These are phyloP conservation scores for Drosophila nikananu DNA, from an alignment of 1,140 invertebrate genomes.

Conservation along the genomic window DNA sequence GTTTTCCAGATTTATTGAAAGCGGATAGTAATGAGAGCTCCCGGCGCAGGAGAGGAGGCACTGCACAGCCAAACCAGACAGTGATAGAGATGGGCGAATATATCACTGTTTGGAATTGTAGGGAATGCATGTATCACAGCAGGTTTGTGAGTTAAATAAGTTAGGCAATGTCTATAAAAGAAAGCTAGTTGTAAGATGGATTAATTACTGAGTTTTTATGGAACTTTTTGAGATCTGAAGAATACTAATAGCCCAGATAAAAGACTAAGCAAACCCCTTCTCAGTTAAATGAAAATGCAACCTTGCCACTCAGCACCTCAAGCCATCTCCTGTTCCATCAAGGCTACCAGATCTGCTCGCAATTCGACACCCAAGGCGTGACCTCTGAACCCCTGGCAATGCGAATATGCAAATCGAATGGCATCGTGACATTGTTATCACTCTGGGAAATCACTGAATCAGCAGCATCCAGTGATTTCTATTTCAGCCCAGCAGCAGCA, in stretches of 20 bases:
- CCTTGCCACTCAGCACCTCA: background rate
- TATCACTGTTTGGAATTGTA: conserved; percentile 26
- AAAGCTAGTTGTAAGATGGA: background rate
- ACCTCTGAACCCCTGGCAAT: conserved; percentile 24
- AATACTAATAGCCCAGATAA: no score
- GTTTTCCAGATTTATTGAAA: conserved; percentile 85
- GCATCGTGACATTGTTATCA: conserved; percentile 65
- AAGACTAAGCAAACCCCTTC: background rate
- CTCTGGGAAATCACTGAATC: conserved; percentile 65
- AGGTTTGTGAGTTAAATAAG: background rate
- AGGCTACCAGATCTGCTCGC: conserved; percentile 18
- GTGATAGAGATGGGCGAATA: conserved; percentile 46
- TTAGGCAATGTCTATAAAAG: background rate
- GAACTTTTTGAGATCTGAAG: no score
- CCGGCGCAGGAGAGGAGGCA: conserved; percentile 23
- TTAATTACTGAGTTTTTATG: background rate
- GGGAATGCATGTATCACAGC: conserved; percentile 12
- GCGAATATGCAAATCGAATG: conserved; percentile 61
- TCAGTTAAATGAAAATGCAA: background rate
- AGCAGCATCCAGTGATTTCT: conserved; percentile 56
- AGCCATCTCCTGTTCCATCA: conserved; percentile 4
- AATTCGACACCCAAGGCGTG: conserved; percentile 30
- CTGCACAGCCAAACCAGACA: conserved; percentile 10
- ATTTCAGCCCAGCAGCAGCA: conserved; percentile 29
- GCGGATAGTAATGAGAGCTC: conserved; percentile 83